Percentiles rank a stretch among this genome's conserved stretches.
phyloP scores from a whole-genome alignment of 2,888 invertebrate genomes.

The Drosophila lacicola region DNA sequence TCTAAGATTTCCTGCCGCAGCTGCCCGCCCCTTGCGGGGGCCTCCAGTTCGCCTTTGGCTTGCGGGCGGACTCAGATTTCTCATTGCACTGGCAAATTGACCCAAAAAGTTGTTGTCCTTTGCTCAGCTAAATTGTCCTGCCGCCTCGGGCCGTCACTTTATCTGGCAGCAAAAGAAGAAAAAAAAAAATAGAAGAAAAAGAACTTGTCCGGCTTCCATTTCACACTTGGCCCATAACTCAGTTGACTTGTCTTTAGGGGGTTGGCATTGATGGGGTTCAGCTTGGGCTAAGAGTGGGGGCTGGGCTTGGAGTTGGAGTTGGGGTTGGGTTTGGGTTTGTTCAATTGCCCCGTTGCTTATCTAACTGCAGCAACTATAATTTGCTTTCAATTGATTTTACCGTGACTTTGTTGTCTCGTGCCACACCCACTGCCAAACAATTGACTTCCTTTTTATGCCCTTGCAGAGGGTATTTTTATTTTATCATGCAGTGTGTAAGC shows the following conservation, averaged over 20 bases:
- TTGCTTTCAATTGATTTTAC: constrained; percentile 80
- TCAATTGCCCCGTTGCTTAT: constrained; percentile 52
- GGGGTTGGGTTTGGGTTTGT: not conserved
- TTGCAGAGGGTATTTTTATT: not conserved
- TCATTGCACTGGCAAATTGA: constrained; percentile 66
- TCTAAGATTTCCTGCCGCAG: constrained; percentile 29
- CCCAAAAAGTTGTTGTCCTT: constrained; percentile 64
- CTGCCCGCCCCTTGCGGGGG: not conserved
- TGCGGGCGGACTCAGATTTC: constrained; percentile 32
- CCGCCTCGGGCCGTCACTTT: constrained; percentile 54
- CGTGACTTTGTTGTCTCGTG: constrained; percentile 38
- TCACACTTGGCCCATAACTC: constrained; percentile 63
- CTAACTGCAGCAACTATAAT: constrained; percentile 76
- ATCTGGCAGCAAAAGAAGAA: constrained; percentile 26
- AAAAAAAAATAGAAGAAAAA: constrained; percentile 12
- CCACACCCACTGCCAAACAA: constrained; percentile 4
- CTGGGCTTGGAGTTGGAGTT: not conserved
- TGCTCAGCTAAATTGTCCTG: constrained; percentile 64
- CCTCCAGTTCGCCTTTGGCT: constrained; percentile 4
- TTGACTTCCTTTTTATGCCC: constrained; percentile 3
- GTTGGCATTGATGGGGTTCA: not conserved
- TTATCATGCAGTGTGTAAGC: not conserved
- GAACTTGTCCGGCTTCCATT: constrained; percentile 49
- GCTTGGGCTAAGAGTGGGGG: not conserved
- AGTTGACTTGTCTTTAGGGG: constrained; percentile 18